Base-by-base conservation (phyloP, 1,140 invertebrate species). In the Zophobas atratus region DNA sequence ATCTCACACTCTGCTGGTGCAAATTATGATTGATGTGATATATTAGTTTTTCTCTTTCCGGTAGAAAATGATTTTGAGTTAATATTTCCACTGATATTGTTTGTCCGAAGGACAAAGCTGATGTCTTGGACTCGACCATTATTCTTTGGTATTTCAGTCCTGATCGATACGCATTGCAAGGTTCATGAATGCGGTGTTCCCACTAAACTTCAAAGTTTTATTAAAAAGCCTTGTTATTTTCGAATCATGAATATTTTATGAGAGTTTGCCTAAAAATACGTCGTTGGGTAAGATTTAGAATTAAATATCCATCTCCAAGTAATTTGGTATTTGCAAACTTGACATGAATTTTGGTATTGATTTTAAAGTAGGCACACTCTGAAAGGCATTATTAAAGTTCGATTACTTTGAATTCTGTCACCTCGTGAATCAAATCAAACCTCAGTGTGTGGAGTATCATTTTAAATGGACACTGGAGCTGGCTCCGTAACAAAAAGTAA, bases 181-280 rank as follows among this genome's bases (percentile, higher is more conserved):
- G 41, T 43, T 8, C 60, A 57, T 57, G 32, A 67, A 67, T 41
- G 8, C 36, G 49, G 49, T 20, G 49, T 20, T 51, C 20, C n/a
- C 43, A 46, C 6, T 8, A 3, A 46, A 46, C 43, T 46, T 46
- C 60, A 67, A 67, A 67, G 38, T 67, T 67, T 67, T 67, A 67
- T 67, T 67, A 67, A 67, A 51, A 20, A 4, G 49, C 6, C 49
- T 5, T 51, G 6, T 51, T 51, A 51, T 51, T 51, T 51, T 20
- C 6, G n/a, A 67, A 60, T 60, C 60, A 67, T 67, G 60, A 67
- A 67, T 67, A 67, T 43, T 67, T 38, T 39, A 67, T 67, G 60
- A 67, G 49, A 20, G 6, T 51, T 51, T 51, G 3, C 6, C 49
- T 51, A 20, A 51, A 51, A 51, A 51, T 51, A 43, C 38, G 39